Base-by-base conservation (phyloP, 2,113 vertebrate species). In the Poicephalus gulielmi region DNA sequence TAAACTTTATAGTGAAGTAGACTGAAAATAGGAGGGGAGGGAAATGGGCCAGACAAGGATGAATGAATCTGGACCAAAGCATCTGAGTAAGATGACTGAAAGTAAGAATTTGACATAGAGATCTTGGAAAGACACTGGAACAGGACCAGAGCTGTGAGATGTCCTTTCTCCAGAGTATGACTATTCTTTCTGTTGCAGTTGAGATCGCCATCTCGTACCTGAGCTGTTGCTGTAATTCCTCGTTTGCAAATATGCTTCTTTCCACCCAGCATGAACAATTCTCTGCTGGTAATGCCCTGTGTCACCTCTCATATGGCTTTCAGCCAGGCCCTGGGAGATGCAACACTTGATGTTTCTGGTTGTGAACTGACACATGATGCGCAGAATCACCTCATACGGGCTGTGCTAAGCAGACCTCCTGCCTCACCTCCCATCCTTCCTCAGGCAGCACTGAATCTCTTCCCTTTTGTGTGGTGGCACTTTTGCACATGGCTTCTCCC, bases 401-500 rank as follows among this genome's bases (percentile, higher is more conserved):
- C 25, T 46, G 28, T 39, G 18, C 46, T 0, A 2, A 66, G 49
- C 52, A 53, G 43, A 39, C n/a, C 30, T 25, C 17, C 33, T 7
- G 9, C 11, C 31, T 28, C 10, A 8, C 17, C 13, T 46, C 53
- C 39, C 35, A 13, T 37, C 55, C 76, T 80, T 88, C 66, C 75
- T 11, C 64, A 57, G 69, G 50, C 50, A 75, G 27, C 60, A 46
- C 25, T 1, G 1, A 18, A 30, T 20, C 22, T 67, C 52, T 50
- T 50, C 23, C 24, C 44, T 62, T 57, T 74, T 33, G 12, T 33
- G 3, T 46, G 37, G 10, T 49, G 60, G 17, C 53, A 53, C 17
- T 77, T 68, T 25, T 28, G 20, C 35, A 52, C 0, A 0, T 4
- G 6, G 16, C n/a, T 33, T 92, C 43, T 82, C 33, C 59, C 12